Percentiles rank a stretch among this genome's conserved stretches.
Conservation (phyloP, 1,140 invertebrate genomes). For the Phocides pigmalion region DNA sequence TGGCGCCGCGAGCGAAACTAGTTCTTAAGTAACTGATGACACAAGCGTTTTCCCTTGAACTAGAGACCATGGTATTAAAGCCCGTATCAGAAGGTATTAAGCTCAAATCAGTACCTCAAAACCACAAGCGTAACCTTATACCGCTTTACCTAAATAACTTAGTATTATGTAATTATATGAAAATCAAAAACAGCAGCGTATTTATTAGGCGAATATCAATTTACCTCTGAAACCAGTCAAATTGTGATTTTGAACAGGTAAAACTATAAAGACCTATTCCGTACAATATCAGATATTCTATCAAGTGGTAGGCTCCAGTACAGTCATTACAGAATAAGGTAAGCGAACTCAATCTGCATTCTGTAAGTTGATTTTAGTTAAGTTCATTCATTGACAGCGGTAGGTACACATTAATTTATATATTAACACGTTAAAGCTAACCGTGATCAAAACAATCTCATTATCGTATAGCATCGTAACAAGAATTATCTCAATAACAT, state of each 20-base stretch:
- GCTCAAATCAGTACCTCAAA: constrained; percentile 20
- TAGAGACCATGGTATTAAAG: constrained; percentile 21
- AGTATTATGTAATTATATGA: not conserved
- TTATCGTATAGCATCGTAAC: too few species aligned
- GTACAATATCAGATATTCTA: too few species aligned
- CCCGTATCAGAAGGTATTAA: constrained; percentile 27
- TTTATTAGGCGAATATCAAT: not conserved
- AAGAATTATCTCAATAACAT: too few species aligned
- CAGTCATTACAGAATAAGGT: too few species aligned
- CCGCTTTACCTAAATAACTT: constrained; percentile 17
- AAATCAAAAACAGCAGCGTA: not conserved
- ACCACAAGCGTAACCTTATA: constrained; percentile 30
- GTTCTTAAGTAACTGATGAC: constrained; percentile 26
- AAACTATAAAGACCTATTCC: too few species aligned
- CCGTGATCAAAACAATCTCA: too few species aligned
- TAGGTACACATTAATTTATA: too few species aligned
- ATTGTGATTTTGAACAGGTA: not conserved
- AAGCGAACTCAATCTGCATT: too few species aligned
- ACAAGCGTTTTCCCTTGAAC: constrained; percentile 30
- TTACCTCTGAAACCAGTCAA: not conserved
- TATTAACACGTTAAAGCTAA: too few species aligned
- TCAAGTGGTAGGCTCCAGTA: too few species aligned
- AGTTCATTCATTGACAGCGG: too few species aligned
- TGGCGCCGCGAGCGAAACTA: not conserved
- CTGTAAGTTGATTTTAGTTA: too few species aligned